Evolutionary conservation across 1,140 invertebrate genomes (phyloP).

Genomic region (Drosophila pseudoananassae): DNA sequence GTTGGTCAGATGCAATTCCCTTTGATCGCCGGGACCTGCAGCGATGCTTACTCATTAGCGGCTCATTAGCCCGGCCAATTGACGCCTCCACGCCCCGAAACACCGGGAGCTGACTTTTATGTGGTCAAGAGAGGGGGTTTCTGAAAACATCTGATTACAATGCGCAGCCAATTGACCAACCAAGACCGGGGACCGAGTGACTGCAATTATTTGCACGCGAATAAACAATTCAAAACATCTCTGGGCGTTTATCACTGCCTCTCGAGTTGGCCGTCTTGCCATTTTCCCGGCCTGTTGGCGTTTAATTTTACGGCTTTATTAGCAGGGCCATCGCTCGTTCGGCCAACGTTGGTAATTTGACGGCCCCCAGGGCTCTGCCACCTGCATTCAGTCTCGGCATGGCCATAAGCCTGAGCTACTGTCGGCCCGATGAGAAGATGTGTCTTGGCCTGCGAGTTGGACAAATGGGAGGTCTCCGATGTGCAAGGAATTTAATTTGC

Average conservation of each 20-base stretch:
- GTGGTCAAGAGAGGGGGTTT: background rate
- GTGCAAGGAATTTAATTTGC: constrained; percentile 24
- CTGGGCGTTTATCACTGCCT: constrained; percentile 73
- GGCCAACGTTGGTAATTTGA: constrained; percentile 63
- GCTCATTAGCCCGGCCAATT: constrained; percentile 67
- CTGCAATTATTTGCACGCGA: constrained; percentile 77
- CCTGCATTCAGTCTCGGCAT: constrained; percentile 23
- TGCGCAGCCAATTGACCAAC: constrained; percentile 52
- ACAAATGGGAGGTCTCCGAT: constrained; percentile 4
- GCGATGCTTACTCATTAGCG: constrained; percentile 74
- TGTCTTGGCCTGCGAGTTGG: background rate
- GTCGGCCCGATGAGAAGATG: constrained; percentile 7
- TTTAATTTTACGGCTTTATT: constrained; percentile 83
- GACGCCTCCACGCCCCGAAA: constrained; percentile 67
- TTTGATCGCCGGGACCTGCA: constrained; percentile 32
- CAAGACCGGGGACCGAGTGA: constrained; percentile 21
- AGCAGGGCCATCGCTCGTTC: constrained; percentile 41
- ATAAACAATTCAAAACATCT: constrained; percentile 77
- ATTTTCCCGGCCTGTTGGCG: constrained; percentile 52
- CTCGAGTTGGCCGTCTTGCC: constrained; percentile 21
- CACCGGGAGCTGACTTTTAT: constrained; percentile 32
- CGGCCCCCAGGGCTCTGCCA: constrained; percentile 61
- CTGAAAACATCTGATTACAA: constrained; percentile 60
- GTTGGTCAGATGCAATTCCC: background rate
- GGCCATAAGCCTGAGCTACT: constrained; percentile 28